A percentile compares a stretch with the other conserved stretches of the same genome.
Evolutionary conservation across 2,888 invertebrate genomes (phyloP).

Genomic region (Atethmia centrago): DNA sequence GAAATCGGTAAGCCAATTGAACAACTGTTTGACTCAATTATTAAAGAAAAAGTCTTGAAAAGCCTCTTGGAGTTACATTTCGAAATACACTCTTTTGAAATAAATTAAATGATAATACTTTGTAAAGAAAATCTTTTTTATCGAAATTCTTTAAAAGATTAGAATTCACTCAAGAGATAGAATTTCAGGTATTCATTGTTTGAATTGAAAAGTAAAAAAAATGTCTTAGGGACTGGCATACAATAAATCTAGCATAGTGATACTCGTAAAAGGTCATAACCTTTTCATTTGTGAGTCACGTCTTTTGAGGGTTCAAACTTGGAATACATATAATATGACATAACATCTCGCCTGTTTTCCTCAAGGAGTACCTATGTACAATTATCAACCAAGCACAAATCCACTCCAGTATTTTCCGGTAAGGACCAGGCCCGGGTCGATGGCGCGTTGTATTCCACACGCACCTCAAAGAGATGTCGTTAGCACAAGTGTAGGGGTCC

Average conservation of each 20-base stretch:
- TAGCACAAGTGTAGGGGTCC: too few species aligned
- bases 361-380: too few species aligned
- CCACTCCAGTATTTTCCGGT: too few species aligned
- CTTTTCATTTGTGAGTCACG: not conserved
- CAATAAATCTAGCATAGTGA: constrained; percentile 6
- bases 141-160: constrained; percentile 19
- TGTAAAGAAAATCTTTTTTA: constrained; percentile 29
- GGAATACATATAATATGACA: too few species aligned
- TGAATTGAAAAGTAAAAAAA: constrained; percentile 15
- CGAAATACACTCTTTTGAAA: constrained; percentile 15
- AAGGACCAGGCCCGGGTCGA: too few species aligned
- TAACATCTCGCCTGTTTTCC: too few species aligned
- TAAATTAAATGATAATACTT: constrained; percentile 29
- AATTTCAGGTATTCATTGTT: not conserved
- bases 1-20: not conserved
- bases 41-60: not conserved
- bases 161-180: not conserved
- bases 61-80: not conserved
- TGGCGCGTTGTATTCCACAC: too few species aligned
- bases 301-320: not conserved
- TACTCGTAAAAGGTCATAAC: not conserved
- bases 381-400: too few species aligned
- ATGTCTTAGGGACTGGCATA: not conserved
- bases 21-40: not conserved
- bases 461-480: too few species aligned